Conservation (phyloP, 2,888 invertebrate genomes). For the Polyommatus icarus region DNA sequence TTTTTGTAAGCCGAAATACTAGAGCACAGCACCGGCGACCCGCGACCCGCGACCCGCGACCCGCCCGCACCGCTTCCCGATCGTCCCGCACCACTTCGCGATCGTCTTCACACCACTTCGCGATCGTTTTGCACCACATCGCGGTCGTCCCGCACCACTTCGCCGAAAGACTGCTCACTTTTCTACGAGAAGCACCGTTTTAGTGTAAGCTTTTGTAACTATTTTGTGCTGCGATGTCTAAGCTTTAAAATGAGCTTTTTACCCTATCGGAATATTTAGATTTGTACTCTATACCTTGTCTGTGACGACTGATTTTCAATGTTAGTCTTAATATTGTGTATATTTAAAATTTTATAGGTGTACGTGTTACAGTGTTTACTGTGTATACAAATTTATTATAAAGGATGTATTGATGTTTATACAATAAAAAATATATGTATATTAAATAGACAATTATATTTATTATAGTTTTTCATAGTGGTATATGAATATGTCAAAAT, state of each 20-base stretch:
- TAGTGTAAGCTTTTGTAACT: conserved; percentile 34
- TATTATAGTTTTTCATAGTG: conserved; percentile 35
- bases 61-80: conserved; percentile 5
- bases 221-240: conserved; percentile 42
- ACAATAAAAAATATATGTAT: conserved; percentile 44
- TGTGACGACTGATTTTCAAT: conserved; percentile 76
- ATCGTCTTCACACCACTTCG: not conserved
- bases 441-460: conserved; percentile 35
- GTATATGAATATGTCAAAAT: conserved; percentile 35
- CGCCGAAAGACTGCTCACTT: conserved; percentile 33
- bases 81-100: conserved; percentile 16
- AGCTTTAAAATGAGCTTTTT: conserved; percentile 45
- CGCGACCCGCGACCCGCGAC: not conserved
- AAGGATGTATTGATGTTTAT: conserved; percentile 58
- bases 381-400: conserved; percentile 63
- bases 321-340: conserved; percentile 60
- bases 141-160: conserved; percentile 18
- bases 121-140: not conserved
- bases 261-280: conserved; percentile 36
- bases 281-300: conserved; percentile 48
- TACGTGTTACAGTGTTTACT: conserved; percentile 54
- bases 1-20: conserved; percentile 47
- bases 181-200: conserved; percentile 28
- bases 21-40: conserved; percentile 29
- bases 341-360: conserved; percentile 61